These are phyloP conservation scores for Hemaris fuciformis DNA, from an alignment of 2,888 invertebrate genomes.

Conservation along the genomic window DNA sequence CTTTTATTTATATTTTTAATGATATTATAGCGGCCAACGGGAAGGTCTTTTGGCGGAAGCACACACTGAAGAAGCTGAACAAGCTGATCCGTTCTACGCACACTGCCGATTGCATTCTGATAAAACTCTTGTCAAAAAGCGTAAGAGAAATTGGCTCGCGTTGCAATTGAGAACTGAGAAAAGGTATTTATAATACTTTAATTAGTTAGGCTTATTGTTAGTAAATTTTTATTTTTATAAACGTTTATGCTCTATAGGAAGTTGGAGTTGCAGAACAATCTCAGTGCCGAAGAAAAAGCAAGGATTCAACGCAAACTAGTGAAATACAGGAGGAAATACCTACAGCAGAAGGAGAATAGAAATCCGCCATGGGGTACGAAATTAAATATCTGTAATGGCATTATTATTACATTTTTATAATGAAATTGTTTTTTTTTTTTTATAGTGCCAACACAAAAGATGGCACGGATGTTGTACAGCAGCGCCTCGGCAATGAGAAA, in stretches of 20 bases:
- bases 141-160: slow-evolving; percentile 92
- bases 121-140: slow-evolving; percentile 90
- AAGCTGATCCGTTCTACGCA: slow-evolving; percentile 98
- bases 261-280: slow-evolving; percentile 82
- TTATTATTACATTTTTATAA: background rate
- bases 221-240: background rate
- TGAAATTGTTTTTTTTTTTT: background rate
- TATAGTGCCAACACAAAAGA: slow-evolving; percentile 95
- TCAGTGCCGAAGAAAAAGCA: slow-evolving; percentile 85
- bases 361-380: slow-evolving; percentile 93
- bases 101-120: slow-evolving; percentile 98
- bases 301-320: slow-evolving; percentile 90
- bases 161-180: slow-evolving; percentile 90
- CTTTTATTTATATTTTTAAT: background rate
- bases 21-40: slow-evolving; percentile 88
- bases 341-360: slow-evolving; percentile 86
- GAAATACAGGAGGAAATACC: slow-evolving; percentile 92
- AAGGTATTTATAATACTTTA: slow-evolving; percentile 53
- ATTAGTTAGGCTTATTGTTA: background rate
- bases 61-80: slow-evolving; percentile 93
- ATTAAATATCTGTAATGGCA: background rate
- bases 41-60: slow-evolving; percentile 96
- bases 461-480: slow-evolving; percentile 94
- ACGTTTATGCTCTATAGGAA: slow-evolving; percentile 50
- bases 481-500: slow-evolving; percentile 93